Percentiles rank a stretch among this genome's conserved stretches.
phyloP scores from a whole-genome alignment of 2,797 vertebrate genomes.

The Lindbergichthys nudifrons region DNA sequence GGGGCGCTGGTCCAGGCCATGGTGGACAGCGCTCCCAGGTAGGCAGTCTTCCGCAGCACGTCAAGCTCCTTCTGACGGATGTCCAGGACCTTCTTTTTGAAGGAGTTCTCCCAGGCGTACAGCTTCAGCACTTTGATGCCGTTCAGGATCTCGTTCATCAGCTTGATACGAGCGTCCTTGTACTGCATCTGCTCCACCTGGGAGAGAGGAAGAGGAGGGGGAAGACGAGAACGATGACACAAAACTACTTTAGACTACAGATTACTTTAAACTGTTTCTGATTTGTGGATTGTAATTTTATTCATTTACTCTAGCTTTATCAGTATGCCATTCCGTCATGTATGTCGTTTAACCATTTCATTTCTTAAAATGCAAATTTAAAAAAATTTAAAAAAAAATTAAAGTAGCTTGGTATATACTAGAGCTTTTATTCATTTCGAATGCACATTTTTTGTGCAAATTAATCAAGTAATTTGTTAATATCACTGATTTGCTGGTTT shows the following conservation, averaged over 20 bases:
- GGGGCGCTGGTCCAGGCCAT: constrained; percentile 93
- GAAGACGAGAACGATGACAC: neutral
- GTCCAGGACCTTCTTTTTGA: constrained; percentile 88
- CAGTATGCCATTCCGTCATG: no score
- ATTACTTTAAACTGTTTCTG: no score
- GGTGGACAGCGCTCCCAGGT: constrained; percentile 89
- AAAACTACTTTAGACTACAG: no score
- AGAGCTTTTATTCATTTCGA: no score
- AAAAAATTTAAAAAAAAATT: no score
- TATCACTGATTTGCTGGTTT: neutral
- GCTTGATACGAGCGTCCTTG: constrained; percentile 93
- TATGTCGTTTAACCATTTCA: no score
- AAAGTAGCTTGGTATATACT: no score
- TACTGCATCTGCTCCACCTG: constrained; percentile 94
- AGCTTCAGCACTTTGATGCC: constrained; percentile 98
- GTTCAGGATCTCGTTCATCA: constrained; percentile 96
- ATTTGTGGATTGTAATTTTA: no score
- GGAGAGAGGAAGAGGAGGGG: neutral
- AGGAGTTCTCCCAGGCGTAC: constrained; percentile 96
- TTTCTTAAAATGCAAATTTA: no score
- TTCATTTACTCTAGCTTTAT: no score
- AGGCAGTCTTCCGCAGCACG: constrained; percentile 88
- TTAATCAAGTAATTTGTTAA: no score
- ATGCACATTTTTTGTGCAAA: no score
- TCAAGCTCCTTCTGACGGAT: constrained; percentile 91